These are phyloP conservation scores for Apostichopus leukothele DNA, from an alignment of 53 echinoderm and acorn worm genomes.

Conservation along the genomic window DNA sequence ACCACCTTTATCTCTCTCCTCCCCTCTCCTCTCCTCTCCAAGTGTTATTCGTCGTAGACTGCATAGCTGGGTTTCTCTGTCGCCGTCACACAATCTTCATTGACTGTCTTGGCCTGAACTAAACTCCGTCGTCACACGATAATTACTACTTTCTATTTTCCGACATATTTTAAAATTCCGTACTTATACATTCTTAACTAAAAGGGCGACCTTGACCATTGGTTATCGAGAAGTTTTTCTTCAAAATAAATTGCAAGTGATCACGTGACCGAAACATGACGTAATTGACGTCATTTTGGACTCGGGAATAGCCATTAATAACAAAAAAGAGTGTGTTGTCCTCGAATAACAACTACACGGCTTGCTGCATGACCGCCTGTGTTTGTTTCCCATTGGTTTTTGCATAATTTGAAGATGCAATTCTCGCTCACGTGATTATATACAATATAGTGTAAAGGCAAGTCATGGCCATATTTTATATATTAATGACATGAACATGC, in stretches of 20 bases:
- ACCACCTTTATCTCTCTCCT: too few relatives aligned
- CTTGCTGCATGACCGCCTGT: neutral
- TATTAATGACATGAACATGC: too few relatives aligned
- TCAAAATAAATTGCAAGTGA: neutral
- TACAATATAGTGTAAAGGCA: neutral
- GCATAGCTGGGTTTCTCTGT: too few relatives aligned
- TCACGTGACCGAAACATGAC: neutral
- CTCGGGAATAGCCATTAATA: neutral
- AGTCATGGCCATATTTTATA: neutral
- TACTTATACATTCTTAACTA: too few relatives aligned
- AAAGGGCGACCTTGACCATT: neutral
- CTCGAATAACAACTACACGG: neutral
- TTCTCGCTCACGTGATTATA: neutral
- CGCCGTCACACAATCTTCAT: too few relatives aligned
- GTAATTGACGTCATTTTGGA: neutral
- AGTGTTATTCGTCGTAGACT: too few relatives aligned
- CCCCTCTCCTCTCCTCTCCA: too few relatives aligned
- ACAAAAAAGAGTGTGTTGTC: neutral
- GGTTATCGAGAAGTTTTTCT: neutral
- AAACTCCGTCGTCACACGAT: too few relatives aligned
- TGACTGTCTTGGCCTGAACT: too few relatives aligned
- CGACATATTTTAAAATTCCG: too few relatives aligned
- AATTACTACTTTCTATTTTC: too few relatives aligned
- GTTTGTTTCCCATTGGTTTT: neutral
- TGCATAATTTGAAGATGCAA: neutral